Conservation (phyloP, 2,888 invertebrate species). For the Eurytoma adleriae region DNA sequence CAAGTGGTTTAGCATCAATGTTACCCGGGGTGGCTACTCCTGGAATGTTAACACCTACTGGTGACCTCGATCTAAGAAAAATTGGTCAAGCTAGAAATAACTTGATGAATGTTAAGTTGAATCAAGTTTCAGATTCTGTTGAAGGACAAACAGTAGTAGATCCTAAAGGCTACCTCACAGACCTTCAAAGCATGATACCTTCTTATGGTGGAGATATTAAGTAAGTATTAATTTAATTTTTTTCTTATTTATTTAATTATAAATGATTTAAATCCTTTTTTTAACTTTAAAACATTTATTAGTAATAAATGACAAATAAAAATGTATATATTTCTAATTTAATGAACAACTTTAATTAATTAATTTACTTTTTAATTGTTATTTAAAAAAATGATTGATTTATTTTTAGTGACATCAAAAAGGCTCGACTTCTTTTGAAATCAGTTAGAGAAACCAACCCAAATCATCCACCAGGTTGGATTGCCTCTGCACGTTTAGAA, state of each 20-base stretch:
- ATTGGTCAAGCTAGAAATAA: slow-evolving; percentile 99
- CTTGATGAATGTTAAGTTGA: slow-evolving; percentile 97
- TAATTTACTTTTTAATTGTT: neutral
- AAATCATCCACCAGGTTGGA: slow-evolving; percentile 99
- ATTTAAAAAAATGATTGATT: slow-evolving; percentile 8
- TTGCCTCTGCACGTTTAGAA: slow-evolving; percentile 97
- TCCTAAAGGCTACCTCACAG: slow-evolving; percentile 99
- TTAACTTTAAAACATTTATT: too few species aligned
- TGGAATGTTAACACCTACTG: slow-evolving; percentile 90
- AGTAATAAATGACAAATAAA: neutral
- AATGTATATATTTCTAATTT: neutral
- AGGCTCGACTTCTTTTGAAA: slow-evolving; percentile 94
- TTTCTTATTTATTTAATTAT: neutral
- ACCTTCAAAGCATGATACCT: slow-evolving; percentile 99
- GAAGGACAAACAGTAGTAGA: slow-evolving; percentile 99
- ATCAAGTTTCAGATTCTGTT: slow-evolving; percentile 94
- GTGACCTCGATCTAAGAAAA: slow-evolving; percentile 97
- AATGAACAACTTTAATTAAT: too few species aligned
- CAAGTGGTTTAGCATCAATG: slow-evolving; percentile 91
- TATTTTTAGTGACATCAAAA: slow-evolving; percentile 89
- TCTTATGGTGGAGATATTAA: slow-evolving; percentile 98
- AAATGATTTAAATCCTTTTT: neutral
- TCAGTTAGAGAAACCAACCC: slow-evolving; percentile 99
- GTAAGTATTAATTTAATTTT: slow-evolving; percentile 67
- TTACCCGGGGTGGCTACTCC: slow-evolving; percentile 91